These are phyloP conservation scores for Elysia chlorotica DNA, from an alignment of 1,140 invertebrate species.

Conservation along the genomic window DNA sequence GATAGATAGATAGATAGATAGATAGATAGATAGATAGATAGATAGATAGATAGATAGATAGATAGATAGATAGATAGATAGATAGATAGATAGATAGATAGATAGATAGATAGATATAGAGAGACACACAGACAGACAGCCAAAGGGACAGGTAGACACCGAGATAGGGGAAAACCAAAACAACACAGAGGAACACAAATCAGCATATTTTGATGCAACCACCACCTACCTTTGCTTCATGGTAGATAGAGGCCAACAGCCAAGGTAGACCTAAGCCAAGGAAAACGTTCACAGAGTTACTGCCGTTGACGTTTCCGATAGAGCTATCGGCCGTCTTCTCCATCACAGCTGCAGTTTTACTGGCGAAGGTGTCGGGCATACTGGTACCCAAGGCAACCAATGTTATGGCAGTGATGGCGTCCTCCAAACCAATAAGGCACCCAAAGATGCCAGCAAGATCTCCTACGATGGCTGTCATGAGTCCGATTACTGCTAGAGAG, in stretches of 20 bases:
- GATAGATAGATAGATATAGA: background rate
- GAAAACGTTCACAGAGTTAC: conserved; percentile 71
- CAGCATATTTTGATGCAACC: background rate
- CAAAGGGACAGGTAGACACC: background rate
- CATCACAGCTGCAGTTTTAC: conserved; percentile 62
- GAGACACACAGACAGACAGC: background rate
- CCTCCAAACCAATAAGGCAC: conserved; percentile 68
- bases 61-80: background rate
- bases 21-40: background rate
- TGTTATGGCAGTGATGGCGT: conserved; percentile 72
- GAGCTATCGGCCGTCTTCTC: conserved; percentile 66
- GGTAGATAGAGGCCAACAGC: conserved; percentile 70
- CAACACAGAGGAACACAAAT: background rate
- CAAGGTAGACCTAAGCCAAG: conserved; percentile 73
- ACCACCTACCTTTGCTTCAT: conserved; percentile 61
- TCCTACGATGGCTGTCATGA: conserved; percentile 71
- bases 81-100: background rate
- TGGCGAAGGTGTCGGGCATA: conserved; percentile 72
- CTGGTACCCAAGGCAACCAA: conserved; percentile 76
- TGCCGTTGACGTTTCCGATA: conserved; percentile 66
- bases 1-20: background rate
- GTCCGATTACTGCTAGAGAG: conserved; percentile 68
- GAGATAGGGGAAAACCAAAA: background rate
- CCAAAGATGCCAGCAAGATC: conserved; percentile 72
- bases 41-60: background rate